Evolutionary conservation across 2,888 invertebrate genomes (phyloP).

Genomic region (Orthosia gothica): DNA sequence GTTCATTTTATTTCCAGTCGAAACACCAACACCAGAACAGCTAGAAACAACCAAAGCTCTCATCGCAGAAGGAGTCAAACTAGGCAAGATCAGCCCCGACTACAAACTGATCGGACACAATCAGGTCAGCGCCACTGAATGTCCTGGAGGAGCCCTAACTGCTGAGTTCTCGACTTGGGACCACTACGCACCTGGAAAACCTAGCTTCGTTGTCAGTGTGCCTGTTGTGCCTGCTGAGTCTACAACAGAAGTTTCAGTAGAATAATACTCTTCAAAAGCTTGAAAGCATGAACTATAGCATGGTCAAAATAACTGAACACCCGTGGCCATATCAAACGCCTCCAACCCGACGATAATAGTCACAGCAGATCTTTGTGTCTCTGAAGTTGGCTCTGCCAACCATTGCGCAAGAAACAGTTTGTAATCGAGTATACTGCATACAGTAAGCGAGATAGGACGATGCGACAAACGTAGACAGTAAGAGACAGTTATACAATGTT

Average conservation of each 20-base stretch:
- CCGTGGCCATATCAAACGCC: no score
- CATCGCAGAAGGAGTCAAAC: slow-evolving; percentile 91
- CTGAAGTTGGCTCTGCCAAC: no score
- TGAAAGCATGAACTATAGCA: no score
- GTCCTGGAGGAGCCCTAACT: slow-evolving; percentile 93
- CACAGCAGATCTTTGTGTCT: no score
- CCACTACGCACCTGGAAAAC: slow-evolving; percentile 79
- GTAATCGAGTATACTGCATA: no score
- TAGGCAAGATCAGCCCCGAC: slow-evolving; percentile 90
- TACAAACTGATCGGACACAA: slow-evolving; percentile 93
- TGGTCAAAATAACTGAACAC: no score
- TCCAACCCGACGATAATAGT: no score
- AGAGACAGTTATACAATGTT: no score
- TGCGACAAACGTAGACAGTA: no score
- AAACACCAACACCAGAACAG: slow-evolving; percentile 91
- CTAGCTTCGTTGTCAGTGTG: slow-evolving; percentile 29
- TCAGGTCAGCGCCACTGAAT: slow-evolving; percentile 90
- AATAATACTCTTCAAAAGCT: background rate
- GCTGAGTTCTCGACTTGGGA: slow-evolving; percentile 93
- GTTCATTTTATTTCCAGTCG: slow-evolving; percentile 79
- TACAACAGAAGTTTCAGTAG: background rate
- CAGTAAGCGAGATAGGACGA: no score
- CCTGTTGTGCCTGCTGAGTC: background rate
- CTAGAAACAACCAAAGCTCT: slow-evolving; percentile 90
- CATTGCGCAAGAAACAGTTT: no score